phyloP scores from a whole-genome alignment of 2,888 invertebrate species.

The Amitus sp. region DNA sequence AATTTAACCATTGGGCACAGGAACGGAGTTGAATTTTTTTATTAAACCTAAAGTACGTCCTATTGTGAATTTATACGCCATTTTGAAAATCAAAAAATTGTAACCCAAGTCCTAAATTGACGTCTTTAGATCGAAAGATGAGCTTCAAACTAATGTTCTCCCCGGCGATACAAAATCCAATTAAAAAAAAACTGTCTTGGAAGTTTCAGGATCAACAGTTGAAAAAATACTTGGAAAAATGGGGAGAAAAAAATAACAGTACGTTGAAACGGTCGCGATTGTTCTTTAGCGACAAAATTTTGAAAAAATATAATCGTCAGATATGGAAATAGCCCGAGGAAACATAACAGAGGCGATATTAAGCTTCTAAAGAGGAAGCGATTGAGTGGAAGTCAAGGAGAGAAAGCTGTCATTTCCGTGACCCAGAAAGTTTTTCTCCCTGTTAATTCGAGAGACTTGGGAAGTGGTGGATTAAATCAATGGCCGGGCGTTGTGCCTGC shows the following conservation, averaged over 20 bases:
- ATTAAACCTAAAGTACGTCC: too few relatives aligned
- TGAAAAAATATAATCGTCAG: conserved; percentile 26
- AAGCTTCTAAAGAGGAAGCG: conserved; percentile 23
- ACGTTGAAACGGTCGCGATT: conserved; percentile 8
- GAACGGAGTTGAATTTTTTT: too few relatives aligned
- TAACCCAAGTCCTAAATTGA: too few relatives aligned
- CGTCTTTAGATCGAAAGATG: too few relatives aligned
- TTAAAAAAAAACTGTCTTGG: too few relatives aligned
- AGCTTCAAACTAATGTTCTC: too few relatives aligned
- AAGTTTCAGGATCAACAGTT: too few relatives aligned
- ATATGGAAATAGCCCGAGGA: conserved; percentile 22
- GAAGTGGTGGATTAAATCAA: conserved; percentile 16
- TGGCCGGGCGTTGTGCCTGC: conserved; percentile 6
- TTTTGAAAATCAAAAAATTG: too few relatives aligned
- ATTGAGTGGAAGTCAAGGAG: conserved; percentile 14
- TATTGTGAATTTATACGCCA: too few relatives aligned
- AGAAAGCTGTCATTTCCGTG: conserved; percentile 23
- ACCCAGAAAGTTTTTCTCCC: too few relatives aligned
- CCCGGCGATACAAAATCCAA: too few relatives aligned
- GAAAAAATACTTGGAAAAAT: conserved; percentile 10
- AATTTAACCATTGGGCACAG: too few relatives aligned
- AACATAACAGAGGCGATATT: conserved; percentile 20
- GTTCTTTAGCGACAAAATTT: conserved; percentile 22
- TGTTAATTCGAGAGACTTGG: conserved; percentile 14
- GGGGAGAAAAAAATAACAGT: conserved; percentile 17